Evolutionary conservation across 2,888 invertebrate genomes (phyloP).

Genomic region (Drosophila cognata): DNA sequence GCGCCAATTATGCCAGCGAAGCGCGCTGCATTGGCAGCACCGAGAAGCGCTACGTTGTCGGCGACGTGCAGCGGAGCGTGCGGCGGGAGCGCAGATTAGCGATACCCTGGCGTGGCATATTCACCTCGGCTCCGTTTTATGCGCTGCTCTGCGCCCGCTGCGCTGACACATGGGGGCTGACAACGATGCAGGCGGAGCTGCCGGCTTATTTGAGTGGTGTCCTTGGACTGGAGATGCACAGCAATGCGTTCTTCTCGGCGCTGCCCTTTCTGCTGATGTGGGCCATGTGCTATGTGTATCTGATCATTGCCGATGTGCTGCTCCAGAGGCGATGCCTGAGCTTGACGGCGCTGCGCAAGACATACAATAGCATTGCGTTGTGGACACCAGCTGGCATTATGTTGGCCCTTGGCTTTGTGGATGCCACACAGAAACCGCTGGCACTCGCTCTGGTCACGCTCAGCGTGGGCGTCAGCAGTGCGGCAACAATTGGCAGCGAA

Average conservation of each 20-base stretch:
- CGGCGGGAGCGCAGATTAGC: constrained; percentile 75
- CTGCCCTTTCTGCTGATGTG: constrained; percentile 86
- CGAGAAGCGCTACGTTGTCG: constrained; percentile 87
- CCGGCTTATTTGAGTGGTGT: constrained; percentile 89
- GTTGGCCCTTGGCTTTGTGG: constrained; percentile 86
- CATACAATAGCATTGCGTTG: constrained; percentile 80
- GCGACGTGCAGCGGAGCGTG: constrained; percentile 79
- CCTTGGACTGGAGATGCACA: constrained; percentile 87
- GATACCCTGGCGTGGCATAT: constrained; percentile 88
- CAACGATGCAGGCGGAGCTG: constrained; percentile 88
- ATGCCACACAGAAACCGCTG: constrained; percentile 79
- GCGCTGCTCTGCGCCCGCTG: constrained; percentile 86
- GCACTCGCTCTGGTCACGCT: constrained; percentile 86
- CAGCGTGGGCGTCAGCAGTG: constrained; percentile 85
- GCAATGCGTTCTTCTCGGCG: constrained; percentile 86
- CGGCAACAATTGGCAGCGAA: constrained; percentile 83
- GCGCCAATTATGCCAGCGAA: constrained; percentile 87
- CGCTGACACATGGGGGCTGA: constrained; percentile 89
- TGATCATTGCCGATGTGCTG: constrained; percentile 85
- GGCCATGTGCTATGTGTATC: constrained; percentile 85
- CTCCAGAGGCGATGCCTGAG: constrained; percentile 83
- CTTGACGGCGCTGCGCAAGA: constrained; percentile 76
- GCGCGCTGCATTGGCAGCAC: constrained; percentile 86
- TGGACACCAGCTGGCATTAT: constrained; percentile 86
- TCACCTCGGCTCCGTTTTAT: constrained; percentile 89